Base-by-base conservation (phyloP, 92 coral and sea anemone species). In the Muricea muricata region DNA sequence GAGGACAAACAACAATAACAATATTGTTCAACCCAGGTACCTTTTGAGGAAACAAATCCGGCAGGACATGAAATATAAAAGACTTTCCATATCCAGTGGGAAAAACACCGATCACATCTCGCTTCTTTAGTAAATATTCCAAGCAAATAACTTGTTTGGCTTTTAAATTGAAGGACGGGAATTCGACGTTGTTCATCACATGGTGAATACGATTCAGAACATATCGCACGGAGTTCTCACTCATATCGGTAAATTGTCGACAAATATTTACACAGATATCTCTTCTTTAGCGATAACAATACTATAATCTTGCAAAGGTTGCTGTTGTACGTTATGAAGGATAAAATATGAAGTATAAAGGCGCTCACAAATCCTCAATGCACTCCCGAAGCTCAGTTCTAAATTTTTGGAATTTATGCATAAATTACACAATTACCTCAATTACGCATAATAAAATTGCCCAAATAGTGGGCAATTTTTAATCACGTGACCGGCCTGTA, bases 11-110 rank as follows among this genome's bases (percentile, higher is more conserved):
- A 24, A 58, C 67, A 2, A 58, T 58, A 17, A 58, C 67, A 29
- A 58, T 58, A 29, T 58, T 58, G 7, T 58, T 12, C 9, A 23
- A 58, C 8, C 67, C 34, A 1, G 11, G 1, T 0, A 2, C 10
- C 24, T 58, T 29, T n/a, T 58, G 67, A 58, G 67, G 67, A 17
- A 58, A 58, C 13, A 58, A 58, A 58, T 58, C 67, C 34, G 24
- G 67, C 34, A 58, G 34, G 8, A 17, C 67, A 58, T 58, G 67
- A 29, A 58, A 55, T 18, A 55, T 55, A 55, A 55, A 55, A 24
- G 65, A 55, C 4, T 55, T 55, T 55, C 65, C 65, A 12, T 18
- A 55, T 55, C 65, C 65, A 24, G 65, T 55, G 21, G 28, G 65
- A 12, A 55, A 29, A 58, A 58, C 67, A 29, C 14, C 5, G 30